These are phyloP conservation scores for Dynastes hyllus DNA, from an alignment of 2,888 invertebrate genomes.

Conservation along the genomic window DNA sequence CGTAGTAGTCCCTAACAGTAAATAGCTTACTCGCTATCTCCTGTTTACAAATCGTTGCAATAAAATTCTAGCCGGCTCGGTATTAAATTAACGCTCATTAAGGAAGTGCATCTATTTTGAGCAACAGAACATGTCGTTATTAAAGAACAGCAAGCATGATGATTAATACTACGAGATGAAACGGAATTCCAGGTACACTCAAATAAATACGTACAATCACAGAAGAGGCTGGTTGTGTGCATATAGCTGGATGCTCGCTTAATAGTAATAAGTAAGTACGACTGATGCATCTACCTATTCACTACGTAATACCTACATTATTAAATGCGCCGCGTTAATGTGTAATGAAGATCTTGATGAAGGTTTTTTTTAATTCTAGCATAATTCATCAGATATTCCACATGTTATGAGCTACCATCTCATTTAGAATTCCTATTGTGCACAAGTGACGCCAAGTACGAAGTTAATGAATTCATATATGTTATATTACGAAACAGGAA, in stretches of 20 bases:
- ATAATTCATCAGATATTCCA: no score
- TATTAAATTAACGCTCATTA: constrained; percentile 34
- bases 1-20: not conserved
- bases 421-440: no score
- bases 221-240: not conserved
- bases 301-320: not conserved
- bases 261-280: not conserved
- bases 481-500: no score
- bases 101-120: constrained; percentile 27
- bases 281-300: not conserved
- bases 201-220: not conserved
- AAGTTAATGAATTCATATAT: no score
- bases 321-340: not conserved
- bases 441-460: no score
- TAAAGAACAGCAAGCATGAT: no score
- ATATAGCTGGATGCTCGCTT: not conserved
- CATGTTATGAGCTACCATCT: no score
- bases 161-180: no score
- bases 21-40: not conserved
- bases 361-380: not conserved
- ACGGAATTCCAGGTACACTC: not conserved
- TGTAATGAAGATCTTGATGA: not conserved
- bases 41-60: constrained; percentile 18
- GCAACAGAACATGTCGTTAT: no score
- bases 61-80: constrained; percentile 10